These are phyloP conservation scores for Lampris incognitus DNA, from an alignment of 2,113 vertebrate genomes.

Conservation along the genomic window DNA sequence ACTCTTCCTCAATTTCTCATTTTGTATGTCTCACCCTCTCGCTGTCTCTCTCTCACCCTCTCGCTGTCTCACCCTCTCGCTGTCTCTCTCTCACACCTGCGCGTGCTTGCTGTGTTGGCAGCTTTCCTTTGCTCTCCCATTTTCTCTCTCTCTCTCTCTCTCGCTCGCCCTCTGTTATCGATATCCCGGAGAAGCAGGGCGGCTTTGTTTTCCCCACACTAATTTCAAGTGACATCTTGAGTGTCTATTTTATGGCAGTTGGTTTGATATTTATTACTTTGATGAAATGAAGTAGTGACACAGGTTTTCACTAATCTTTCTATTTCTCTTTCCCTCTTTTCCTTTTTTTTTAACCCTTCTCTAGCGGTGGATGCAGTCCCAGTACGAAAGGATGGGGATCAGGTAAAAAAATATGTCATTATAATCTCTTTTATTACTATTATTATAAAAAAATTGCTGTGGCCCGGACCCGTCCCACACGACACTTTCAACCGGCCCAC, in stretches of 20 bases:
- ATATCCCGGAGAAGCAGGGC: neutral
- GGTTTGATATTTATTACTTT: constrained; percentile 22
- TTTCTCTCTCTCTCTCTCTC: neutral
- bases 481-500: too few species aligned
- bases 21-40: constrained; percentile 2
- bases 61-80: neutral
- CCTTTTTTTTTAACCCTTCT: constrained; percentile 24
- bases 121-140: constrained; percentile 1
- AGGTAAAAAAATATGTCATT: constrained; percentile 71
- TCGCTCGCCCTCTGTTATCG: constrained; percentile 12
- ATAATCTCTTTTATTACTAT: constrained; percentile 5
- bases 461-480: too few species aligned
- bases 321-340: constrained; percentile 6
- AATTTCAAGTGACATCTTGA: neutral
- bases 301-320: constrained; percentile 26
- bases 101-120: constrained; percentile 2
- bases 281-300: constrained; percentile 18
- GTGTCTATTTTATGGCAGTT: constrained; percentile 5
- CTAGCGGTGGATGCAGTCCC: constrained; percentile 82
- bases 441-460: too few species aligned
- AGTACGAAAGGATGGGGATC: constrained; percentile 84
- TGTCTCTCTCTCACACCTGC: constrained; percentile 3
- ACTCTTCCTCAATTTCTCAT: neutral
- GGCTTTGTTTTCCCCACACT: neutral
- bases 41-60: constrained; percentile 2